Evolutionary conservation across 2,113 vertebrate genomes (phyloP).

Genomic region (Scalopus aquaticus): DNA sequence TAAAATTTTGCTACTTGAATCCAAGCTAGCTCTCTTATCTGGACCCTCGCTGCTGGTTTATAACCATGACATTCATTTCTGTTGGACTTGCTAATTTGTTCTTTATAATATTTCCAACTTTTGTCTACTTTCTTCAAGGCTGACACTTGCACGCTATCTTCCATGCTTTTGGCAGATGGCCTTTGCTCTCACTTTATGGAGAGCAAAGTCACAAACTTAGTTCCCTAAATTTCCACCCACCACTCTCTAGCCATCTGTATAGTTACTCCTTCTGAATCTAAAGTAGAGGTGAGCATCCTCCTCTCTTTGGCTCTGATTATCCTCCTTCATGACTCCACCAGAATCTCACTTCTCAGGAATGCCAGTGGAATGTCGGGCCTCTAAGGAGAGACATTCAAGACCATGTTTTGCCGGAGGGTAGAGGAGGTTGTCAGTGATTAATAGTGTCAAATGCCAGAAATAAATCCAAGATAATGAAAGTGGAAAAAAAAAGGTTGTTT

Average conservation of each 20-base stretch:
- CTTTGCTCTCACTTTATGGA: not conserved
- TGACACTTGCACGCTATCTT: not conserved
- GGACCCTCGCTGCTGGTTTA: not conserved
- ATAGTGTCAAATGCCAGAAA: not conserved
- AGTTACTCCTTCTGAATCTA: not conserved
- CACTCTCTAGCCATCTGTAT: not conserved
- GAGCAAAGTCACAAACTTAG: not conserved
- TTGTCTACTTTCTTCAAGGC: not conserved
- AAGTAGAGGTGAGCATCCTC: not conserved
- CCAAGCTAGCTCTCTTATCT: not conserved
- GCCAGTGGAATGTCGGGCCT: not conserved
- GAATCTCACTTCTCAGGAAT: not conserved
- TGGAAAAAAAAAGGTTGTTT: not conserved
- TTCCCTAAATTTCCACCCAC: not conserved
- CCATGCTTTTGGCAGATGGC: not conserved
- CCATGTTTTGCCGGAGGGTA: not conserved
- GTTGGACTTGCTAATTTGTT: not conserved
- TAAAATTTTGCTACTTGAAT: not conserved
- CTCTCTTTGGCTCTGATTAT: not conserved
- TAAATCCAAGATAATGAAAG: not conserved
- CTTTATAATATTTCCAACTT: not conserved
- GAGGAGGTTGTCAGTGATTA: not conserved
- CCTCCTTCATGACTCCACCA: not conserved
- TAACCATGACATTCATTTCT: not conserved
- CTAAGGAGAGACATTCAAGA: not conserved